Percentiles rank a stretch among this genome's conserved stretches.
phyloP scores from a whole-genome alignment of 2,113 vertebrate species.

The Zosterops pallidus region DNA sequence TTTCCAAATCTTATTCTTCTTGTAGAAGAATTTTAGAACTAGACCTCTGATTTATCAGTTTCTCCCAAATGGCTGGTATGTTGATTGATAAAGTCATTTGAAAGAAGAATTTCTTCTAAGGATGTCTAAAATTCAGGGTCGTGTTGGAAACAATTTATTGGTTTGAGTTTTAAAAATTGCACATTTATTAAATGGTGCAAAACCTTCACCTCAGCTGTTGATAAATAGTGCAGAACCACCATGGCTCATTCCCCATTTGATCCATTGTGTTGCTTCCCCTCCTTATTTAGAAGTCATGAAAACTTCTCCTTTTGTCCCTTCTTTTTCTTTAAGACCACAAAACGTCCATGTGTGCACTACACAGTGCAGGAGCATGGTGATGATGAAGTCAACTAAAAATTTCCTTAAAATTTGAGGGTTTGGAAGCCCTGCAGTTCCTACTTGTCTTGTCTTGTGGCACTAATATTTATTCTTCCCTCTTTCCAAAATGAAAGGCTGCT shows the following conservation, averaged over 20 bases:
- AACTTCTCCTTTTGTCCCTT: not conserved
- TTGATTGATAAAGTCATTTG: not conserved
- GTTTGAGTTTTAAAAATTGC: not conserved
- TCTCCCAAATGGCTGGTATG: not conserved
- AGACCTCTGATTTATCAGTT: not conserved
- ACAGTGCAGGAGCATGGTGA: accelerated
- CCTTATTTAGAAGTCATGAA: not conserved
- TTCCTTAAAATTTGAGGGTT: not conserved
- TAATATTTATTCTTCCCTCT: not conserved
- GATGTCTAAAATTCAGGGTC: not conserved
- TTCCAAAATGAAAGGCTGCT: not conserved
- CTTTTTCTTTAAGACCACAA: not conserved
- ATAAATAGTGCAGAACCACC: not conserved
- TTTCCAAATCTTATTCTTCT: not conserved
- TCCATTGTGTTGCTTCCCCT: not conserved
- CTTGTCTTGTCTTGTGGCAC: not conserved
- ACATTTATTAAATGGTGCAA: not conserved
- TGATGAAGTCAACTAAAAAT: not conserved
- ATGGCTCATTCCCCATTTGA: not conserved
- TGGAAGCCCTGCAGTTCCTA: not conserved
- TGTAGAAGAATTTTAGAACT: not conserved
- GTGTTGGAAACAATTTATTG: not conserved
- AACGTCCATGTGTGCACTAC: not conserved
- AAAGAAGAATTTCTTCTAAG: not conserved
- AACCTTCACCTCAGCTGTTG: not conserved